Conservation (phyloP, 2,888 invertebrate genomes). For the Tuta absoluta region DNA sequence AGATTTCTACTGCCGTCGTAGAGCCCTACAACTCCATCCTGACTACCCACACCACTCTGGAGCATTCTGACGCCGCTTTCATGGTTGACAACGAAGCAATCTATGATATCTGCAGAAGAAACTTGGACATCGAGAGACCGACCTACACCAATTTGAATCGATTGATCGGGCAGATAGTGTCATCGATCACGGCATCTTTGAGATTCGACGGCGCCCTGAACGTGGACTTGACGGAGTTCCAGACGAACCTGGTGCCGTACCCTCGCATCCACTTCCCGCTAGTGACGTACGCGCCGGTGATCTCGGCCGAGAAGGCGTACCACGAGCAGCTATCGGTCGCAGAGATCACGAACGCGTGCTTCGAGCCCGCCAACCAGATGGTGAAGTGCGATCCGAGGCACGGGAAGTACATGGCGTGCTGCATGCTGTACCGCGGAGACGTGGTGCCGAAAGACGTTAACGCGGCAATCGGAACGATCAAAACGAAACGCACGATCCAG, state of each 20-base stretch:
- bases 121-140: constrained; percentile 96
- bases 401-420: constrained; percentile 97
- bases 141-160: constrained; percentile 98
- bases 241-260: constrained; percentile 95
- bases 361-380: constrained; percentile 98
- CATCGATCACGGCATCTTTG: constrained; percentile 94
- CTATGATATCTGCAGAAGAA: constrained; percentile 94
- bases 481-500: constrained; percentile 95
- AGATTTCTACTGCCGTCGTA: constrained; percentile 93
- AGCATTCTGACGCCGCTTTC: constrained; percentile 97
- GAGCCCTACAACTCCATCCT: constrained; percentile 98
- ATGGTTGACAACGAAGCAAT: constrained; percentile 96
- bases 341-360: constrained; percentile 97
- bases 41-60: constrained; percentile 96
- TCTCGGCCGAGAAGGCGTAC: constrained; percentile 96
- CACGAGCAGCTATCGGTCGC: constrained; percentile 95
- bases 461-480: constrained; percentile 95
- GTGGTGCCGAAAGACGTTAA: constrained; percentile 97
- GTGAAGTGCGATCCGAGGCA: constrained; percentile 95
- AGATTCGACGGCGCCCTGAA: constrained; percentile 95
- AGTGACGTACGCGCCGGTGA: constrained; percentile 94
- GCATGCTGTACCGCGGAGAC: constrained; percentile 96
- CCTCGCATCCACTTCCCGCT: constrained; percentile 97
- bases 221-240: constrained; percentile 96
- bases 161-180: constrained; percentile 96